These are phyloP conservation scores for Catocala sponsa DNA, from an alignment of 2,888 invertebrate species.

Conservation along the genomic window DNA sequence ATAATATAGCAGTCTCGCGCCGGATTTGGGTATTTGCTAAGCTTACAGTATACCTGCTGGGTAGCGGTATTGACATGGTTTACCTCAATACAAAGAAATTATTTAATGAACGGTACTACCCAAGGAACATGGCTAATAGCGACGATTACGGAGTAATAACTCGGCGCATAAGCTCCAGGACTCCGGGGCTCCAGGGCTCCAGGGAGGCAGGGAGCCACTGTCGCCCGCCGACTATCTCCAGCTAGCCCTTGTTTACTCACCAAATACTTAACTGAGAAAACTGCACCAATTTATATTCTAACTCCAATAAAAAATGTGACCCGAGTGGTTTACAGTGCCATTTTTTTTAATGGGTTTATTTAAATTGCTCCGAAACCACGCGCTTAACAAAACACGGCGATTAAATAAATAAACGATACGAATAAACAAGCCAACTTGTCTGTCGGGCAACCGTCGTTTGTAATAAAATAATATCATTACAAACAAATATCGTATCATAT, in stretches of 20 bases:
- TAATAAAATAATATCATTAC: neutral
- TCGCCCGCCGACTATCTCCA: constrained; percentile 5
- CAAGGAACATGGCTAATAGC: constrained; percentile 28
- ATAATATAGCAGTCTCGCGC: constrained; percentile 70
- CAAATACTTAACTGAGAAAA: constrained; percentile 4
- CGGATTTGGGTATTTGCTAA: constrained; percentile 67
- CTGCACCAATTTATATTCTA: constrained; percentile 12
- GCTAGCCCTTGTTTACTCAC: constrained; percentile 12
- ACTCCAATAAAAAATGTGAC: constrained; percentile 9
- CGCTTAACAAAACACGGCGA: neutral
- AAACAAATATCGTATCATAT: constrained; percentile 1
- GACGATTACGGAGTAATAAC: constrained; percentile 50
- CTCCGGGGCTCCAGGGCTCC: constrained; percentile 19
- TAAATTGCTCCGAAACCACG: constrained; percentile 2
- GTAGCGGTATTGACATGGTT: constrained; percentile 56
- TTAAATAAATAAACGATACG: neutral
- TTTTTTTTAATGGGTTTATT: constrained; percentile 10
- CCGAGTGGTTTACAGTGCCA: constrained; percentile 8
- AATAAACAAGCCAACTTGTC: neutral
- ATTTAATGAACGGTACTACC: constrained; percentile 50
- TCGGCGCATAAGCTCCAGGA: constrained; percentile 22
- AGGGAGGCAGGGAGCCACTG: constrained; percentile 17
- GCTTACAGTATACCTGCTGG: constrained; percentile 58
- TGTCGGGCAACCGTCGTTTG: neutral
- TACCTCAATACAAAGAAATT: constrained; percentile 59